A percentile compares a stretch with the other conserved stretches of the same genome.
Conservation (phyloP, 37 sponge, comb jelly and placozoan species). For the Cladorhizidae sp. region DNA sequence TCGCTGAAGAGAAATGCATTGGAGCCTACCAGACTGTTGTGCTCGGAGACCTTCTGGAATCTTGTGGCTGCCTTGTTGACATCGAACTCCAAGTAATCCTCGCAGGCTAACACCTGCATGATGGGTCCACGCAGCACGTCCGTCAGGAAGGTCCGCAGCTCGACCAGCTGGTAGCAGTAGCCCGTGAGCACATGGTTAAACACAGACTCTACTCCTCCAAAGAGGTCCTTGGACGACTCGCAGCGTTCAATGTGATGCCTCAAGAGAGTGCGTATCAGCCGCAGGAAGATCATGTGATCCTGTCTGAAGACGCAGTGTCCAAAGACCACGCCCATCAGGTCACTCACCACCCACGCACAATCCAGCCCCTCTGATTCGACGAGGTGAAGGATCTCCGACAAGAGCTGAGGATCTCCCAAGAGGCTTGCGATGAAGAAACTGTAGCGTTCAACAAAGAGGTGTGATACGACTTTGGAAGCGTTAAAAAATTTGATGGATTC, state of each 20-base stretch:
- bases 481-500: slow-evolving; percentile 21
- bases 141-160: slow-evolving; percentile 35
- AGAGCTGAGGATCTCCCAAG: slow-evolving; percentile 7
- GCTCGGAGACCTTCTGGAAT: slow-evolving; percentile 10
- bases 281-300: slow-evolving; percentile 54
- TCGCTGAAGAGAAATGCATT: slow-evolving; percentile 38
- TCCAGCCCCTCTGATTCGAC: slow-evolving; percentile 62
- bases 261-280: slow-evolving; percentile 25
- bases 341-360: slow-evolving; percentile 33
- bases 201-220: slow-evolving; percentile 47
- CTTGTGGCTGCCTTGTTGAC: slow-evolving; percentile 51
- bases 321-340: slow-evolving; percentile 57
- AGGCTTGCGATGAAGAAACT: slow-evolving; percentile 25
- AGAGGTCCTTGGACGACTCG: slow-evolving; percentile 32
- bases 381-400: slow-evolving; percentile 29
- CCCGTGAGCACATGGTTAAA: slow-evolving; percentile 31
- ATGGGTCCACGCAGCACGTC: slow-evolving; percentile 30
- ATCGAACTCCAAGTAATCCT: slow-evolving; percentile 56
- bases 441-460: slow-evolving; percentile 19
- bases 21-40: background rate
- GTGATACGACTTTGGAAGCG: slow-evolving; percentile 31
- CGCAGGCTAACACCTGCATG: slow-evolving; percentile 21
- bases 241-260: slow-evolving; percentile 22
- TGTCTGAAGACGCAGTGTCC: slow-evolving; percentile 59
- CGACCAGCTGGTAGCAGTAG: slow-evolving; percentile 46